Evolutionary conservation across 2,797 vertebrate species (phyloP).

Genomic region (Huso huso): DNA sequence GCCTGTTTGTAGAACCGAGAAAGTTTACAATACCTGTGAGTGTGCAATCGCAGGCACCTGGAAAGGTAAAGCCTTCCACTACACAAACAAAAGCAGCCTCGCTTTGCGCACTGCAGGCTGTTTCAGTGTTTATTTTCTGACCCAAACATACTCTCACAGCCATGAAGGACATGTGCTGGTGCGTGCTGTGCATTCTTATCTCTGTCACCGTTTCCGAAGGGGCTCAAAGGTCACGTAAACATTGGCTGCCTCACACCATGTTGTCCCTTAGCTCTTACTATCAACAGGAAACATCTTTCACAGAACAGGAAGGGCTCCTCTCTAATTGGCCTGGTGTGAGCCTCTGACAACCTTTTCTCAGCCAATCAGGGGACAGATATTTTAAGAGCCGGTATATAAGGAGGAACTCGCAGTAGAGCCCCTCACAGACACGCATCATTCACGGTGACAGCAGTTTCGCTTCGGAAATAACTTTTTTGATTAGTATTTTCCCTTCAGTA

Average conservation of each 20-base stretch:
- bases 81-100: too few relatives aligned
- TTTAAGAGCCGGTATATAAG: slow-evolving; percentile 89
- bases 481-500: too few relatives aligned
- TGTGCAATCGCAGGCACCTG: too few relatives aligned
- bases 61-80: too few relatives aligned
- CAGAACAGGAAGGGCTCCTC: slow-evolving; percentile 77
- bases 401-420: slow-evolving; percentile 35
- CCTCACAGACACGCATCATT: slow-evolving; percentile 37
- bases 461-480: too few relatives aligned
- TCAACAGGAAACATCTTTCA: slow-evolving; percentile 97
- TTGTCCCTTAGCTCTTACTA: slow-evolving; percentile 54
- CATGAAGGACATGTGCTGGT: too few relatives aligned
- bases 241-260: slow-evolving; percentile 30
- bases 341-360: slow-evolving; percentile 56
- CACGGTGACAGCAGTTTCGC: slow-evolving; percentile 25
- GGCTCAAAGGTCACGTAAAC: slow-evolving; percentile 37
- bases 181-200: slow-evolving; percentile 16
- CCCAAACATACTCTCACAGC: too few relatives aligned
- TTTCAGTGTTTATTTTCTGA: too few relatives aligned
- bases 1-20: too few relatives aligned
- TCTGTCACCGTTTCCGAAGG: slow-evolving; percentile 35
- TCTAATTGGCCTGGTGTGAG: slow-evolving; percentile 76
- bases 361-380: slow-evolving; percentile 80
- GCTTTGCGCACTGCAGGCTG: too few relatives aligned
- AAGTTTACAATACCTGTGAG: too few relatives aligned